These are phyloP conservation scores for Medauroidea extradentata DNA, from an alignment of 1,140 invertebrate species.

Conservation along the genomic window DNA sequence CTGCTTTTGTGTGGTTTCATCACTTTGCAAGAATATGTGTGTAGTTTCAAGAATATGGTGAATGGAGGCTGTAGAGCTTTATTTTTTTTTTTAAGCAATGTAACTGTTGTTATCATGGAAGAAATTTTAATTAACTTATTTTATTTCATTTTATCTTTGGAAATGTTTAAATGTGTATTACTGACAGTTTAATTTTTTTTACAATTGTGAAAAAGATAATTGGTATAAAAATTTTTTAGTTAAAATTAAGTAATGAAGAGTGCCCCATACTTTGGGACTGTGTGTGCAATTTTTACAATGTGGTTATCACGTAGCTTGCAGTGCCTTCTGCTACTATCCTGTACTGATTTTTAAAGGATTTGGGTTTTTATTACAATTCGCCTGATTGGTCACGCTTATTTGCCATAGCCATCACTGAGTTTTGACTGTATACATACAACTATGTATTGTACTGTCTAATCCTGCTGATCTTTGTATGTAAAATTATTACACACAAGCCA, in stretches of 20 bases:
- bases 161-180: neutral
- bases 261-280: no score
- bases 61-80: no score
- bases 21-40: no score
- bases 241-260: no score
- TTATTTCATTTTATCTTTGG: neutral
- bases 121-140: no score
- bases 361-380: conserved; percentile 21
- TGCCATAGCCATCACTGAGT: conserved; percentile 21
- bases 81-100: no score
- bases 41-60: no score
- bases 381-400: conserved; percentile 23
- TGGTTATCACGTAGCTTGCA: neutral
- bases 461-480: conserved; percentile 29
- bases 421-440: conserved; percentile 28
- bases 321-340: conserved; percentile 23
- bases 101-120: no score
- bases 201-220: neutral
- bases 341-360: conserved; percentile 19
- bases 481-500: conserved; percentile 48
- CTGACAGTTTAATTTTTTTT: neutral
- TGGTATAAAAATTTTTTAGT: neutral
- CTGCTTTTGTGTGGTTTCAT: no score
- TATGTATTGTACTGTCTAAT: conserved; percentile 52
- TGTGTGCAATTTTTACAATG: conserved; percentile 1